Evolutionary conservation across 1,140 invertebrate species (phyloP).

Genomic region (Caenorhabditis tropicalis): DNA sequence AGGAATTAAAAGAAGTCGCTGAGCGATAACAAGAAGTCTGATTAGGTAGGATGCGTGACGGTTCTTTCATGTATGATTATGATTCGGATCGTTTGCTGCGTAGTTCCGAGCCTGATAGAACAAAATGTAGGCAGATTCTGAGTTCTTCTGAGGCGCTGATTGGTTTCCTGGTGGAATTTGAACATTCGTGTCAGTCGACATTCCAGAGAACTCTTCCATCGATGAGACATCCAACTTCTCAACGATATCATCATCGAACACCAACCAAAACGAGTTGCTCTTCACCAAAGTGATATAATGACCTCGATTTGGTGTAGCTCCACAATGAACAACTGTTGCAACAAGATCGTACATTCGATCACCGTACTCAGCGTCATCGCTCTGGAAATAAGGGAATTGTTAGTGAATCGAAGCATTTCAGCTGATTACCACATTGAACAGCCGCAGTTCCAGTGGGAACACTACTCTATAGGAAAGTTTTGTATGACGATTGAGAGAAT

Average conservation of each 20-base stretch:
- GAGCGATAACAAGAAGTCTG: neutral
- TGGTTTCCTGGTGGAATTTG: slow-evolving; percentile 16
- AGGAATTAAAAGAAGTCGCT: neutral
- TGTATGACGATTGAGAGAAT: slow-evolving; percentile 95
- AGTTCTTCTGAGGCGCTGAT: slow-evolving; percentile 83
- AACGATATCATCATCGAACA: slow-evolving; percentile 99
- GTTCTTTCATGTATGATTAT: neutral
- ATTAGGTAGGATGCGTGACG: neutral
- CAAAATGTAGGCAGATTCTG: slow-evolving; percentile 97
- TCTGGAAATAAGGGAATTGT: slow-evolving; percentile 51
- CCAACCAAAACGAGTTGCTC: slow-evolving; percentile 96
- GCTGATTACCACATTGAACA: slow-evolving; percentile 89
- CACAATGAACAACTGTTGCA: slow-evolving; percentile 98
- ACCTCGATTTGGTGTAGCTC: slow-evolving; percentile 95
- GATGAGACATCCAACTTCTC: slow-evolving; percentile 99
- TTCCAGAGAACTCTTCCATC: slow-evolving; percentile 99
- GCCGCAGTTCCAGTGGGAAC: slow-evolving; percentile 92
- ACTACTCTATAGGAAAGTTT: slow-evolving; percentile 98
- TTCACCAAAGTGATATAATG: slow-evolving; percentile 99
- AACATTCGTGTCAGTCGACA: slow-evolving; percentile 76
- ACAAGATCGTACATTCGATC: slow-evolving; percentile 97
- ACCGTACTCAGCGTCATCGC: slow-evolving; percentile 88
- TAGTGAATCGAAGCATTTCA: neutral
- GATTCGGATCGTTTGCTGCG: neutral
- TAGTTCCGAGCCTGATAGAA: slow-evolving; percentile 87